These are phyloP conservation scores for Euzophera pinguis DNA, from an alignment of 2,888 invertebrate genomes.

Conservation along the genomic window DNA sequence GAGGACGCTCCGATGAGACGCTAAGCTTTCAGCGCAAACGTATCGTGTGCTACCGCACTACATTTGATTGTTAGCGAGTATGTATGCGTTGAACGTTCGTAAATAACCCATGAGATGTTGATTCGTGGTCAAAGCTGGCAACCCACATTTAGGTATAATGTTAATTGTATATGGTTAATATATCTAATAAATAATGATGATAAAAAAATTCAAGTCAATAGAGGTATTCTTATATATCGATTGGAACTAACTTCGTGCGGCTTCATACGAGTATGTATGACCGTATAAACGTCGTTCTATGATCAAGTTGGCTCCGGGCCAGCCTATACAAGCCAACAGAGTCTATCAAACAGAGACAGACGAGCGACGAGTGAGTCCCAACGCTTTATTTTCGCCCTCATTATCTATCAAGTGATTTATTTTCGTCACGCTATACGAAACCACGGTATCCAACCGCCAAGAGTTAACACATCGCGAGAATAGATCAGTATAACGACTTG, in stretches of 20 bases:
- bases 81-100: slow-evolving; percentile 37
- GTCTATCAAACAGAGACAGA: slow-evolving; percentile 59
- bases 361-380: slow-evolving; percentile 66
- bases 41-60: slow-evolving; percentile 27
- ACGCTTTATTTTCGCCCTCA: slow-evolving; percentile 75
- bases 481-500: slow-evolving; percentile 67
- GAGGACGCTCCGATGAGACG: slow-evolving; percentile 13
- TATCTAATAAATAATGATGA: slow-evolving; percentile 24
- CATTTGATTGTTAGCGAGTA: slow-evolving; percentile 40
- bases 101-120: slow-evolving; percentile 61
- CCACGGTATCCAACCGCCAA: slow-evolving; percentile 49
- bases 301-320: slow-evolving; percentile 66
- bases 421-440: slow-evolving; percentile 54
- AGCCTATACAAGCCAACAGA: slow-evolving; percentile 45
- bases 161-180: slow-evolving; percentile 37
- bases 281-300: slow-evolving; percentile 43
- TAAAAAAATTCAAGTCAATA: slow-evolving; percentile 28
- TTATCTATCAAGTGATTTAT: slow-evolving; percentile 76
- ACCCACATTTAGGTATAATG: slow-evolving; percentile 39
- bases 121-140: slow-evolving; percentile 53
- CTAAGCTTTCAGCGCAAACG: slow-evolving; percentile 15
- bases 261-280: slow-evolving; percentile 31
- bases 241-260: slow-evolving; percentile 24
- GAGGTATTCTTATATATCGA: slow-evolving; percentile 41
- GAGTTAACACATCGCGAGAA: slow-evolving; percentile 60